A percentile compares a stretch with the other conserved stretches of the same genome.
Conservation (phyloP, 2,113 vertebrate genomes). For the Rhineura floridana region DNA sequence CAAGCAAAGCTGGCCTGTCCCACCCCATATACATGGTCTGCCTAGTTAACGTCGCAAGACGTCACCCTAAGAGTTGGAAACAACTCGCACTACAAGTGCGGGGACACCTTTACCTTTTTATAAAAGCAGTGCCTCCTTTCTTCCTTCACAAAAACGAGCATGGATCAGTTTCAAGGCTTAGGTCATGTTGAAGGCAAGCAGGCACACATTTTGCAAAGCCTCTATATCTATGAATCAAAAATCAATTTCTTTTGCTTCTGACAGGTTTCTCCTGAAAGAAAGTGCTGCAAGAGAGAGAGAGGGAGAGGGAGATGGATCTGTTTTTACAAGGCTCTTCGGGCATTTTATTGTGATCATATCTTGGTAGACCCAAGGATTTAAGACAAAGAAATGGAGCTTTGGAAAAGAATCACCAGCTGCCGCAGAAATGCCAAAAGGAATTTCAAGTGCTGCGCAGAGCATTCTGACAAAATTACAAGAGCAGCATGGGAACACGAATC, state of each 20-base stretch:
- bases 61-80: too few relatives aligned
- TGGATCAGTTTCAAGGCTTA: not conserved
- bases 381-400: not conserved
- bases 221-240: not conserved
- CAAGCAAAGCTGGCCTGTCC: not conserved
- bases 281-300: not conserved
- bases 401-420: not conserved
- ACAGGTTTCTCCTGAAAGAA: not conserved
- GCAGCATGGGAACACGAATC: fast-evolving
- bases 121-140: not conserved
- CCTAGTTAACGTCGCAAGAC: too few relatives aligned
- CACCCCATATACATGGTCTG: too few relatives aligned
- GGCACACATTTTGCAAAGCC: not conserved
- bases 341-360: constrained; percentile 12
- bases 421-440: not conserved
- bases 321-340: not conserved
- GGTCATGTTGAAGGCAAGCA: not conserved
- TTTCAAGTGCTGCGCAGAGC: constrained; percentile 17
- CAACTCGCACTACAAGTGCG: too few relatives aligned
- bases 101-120: too few relatives aligned
- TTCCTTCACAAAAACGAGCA: not conserved
- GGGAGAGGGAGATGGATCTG: not conserved
- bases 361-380: not conserved
- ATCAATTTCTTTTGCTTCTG: not conserved
- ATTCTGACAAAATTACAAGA: constrained; percentile 6